A percentile compares a stretch with the other conserved stretches of the same genome.
These are phyloP conservation scores for Neolamprologus brichardi DNA, from an alignment of 2,113 vertebrate species.

Conservation along the genomic window DNA sequence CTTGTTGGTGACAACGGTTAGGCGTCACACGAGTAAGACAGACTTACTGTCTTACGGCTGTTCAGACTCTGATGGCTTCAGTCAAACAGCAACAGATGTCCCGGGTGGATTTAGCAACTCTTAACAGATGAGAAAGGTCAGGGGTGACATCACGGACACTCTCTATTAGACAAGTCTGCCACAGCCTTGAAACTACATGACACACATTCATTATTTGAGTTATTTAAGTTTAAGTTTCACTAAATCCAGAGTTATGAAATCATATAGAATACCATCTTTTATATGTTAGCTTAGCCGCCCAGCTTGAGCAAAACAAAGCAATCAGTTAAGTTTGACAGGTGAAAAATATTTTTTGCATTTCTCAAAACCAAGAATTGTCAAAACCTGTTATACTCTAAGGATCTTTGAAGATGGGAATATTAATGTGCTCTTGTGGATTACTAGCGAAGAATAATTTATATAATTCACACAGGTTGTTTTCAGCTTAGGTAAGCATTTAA, in stretches of 20 bases:
- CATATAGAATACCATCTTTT: background rate
- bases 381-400: background rate
- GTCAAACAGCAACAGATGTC: conserved; percentile 55
- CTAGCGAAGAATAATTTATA: background rate
- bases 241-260: background rate
- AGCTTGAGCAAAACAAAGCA: background rate
- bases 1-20: background rate
- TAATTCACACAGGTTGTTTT: background rate
- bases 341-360: background rate
- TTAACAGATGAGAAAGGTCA: conserved; percentile 56
- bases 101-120: conserved; percentile 52
- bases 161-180: background rate
- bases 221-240: background rate
- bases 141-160: background rate
- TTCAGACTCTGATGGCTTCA: background rate
- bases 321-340: background rate
- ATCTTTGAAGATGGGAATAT: background rate
- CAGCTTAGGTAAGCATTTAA: background rate
- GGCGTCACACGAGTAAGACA: background rate
- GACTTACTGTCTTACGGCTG: background rate
- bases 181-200: background rate
- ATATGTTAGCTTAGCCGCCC: background rate
- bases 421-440: background rate
- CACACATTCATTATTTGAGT: background rate
- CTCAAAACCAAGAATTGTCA: background rate